phyloP scores from a whole-genome alignment of 92 coral and sea anemone species.

The Bergia puertoricense region DNA sequence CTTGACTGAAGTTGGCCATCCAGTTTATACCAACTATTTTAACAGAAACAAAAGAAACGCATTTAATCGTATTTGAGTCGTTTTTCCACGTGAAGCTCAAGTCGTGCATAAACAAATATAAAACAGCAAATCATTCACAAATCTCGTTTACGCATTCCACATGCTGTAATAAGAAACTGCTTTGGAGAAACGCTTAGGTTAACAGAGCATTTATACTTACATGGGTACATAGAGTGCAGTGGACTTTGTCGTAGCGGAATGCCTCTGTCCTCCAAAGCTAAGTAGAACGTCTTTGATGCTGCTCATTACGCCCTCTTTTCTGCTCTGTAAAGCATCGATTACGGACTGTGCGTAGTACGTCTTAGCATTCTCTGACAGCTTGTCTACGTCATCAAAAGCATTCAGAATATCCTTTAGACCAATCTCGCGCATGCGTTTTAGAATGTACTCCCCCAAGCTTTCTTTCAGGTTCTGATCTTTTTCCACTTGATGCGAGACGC shows the following conservation, averaged over 20 bases:
- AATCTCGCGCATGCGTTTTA: constrained; percentile 13
- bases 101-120: too few species aligned
- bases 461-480: constrained; percentile 12
- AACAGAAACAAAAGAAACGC: too few species aligned
- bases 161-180: background rate
- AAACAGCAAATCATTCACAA: too few species aligned
- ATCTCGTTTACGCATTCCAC: background rate
- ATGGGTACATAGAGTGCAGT: background rate
- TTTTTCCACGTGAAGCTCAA: too few species aligned
- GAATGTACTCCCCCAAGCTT: background rate
- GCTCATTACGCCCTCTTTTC: background rate
- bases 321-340: background rate
- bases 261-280: background rate
- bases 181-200: background rate
- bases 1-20: too few species aligned
- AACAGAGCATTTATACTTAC: background rate
- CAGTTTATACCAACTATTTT: too few species aligned
- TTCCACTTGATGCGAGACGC: background rate
- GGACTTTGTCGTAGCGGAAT: background rate
- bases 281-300: constrained; percentile 6
- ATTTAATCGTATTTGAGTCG: too few species aligned
- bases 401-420: background rate
- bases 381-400: constrained; percentile 6
- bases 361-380: background rate
- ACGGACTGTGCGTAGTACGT: constrained; percentile 19